Conservation (phyloP, 2,797 vertebrate species). For the Pogonophryne albipinna region DNA sequence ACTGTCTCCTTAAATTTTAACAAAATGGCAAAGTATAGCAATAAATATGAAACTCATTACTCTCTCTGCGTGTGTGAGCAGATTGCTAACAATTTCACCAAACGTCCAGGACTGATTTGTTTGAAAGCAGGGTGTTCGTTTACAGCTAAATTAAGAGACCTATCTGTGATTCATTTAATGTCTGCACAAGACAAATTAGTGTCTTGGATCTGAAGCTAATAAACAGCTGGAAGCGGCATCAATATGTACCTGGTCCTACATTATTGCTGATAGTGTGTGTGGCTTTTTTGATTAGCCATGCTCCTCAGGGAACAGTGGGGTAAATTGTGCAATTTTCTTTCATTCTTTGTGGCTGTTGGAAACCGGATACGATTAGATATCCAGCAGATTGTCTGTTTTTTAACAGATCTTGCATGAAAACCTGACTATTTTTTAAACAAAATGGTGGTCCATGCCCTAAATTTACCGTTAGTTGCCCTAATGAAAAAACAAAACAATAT, state of each 20-base stretch:
- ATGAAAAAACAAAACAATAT: neutral
- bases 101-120: slow-evolving; percentile 55
- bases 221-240: slow-evolving; percentile 59
- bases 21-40: slow-evolving; percentile 18
- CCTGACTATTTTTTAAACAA: slow-evolving; percentile 7
- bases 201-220: slow-evolving; percentile 46
- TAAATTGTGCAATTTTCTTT: slow-evolving; percentile 48
- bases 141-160: slow-evolving; percentile 50
- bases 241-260: slow-evolving; percentile 40
- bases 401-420: neutral
- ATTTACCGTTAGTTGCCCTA: neutral
- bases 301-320: slow-evolving; percentile 27
- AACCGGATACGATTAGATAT: slow-evolving; percentile 21
- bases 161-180: slow-evolving; percentile 55
- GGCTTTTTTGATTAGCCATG: slow-evolving; percentile 58
- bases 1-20: slow-evolving; percentile 9
- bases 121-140: slow-evolving; percentile 53
- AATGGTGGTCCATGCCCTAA: neutral
- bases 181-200: slow-evolving; percentile 58
- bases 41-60: slow-evolving; percentile 42
- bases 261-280: slow-evolving; percentile 52
- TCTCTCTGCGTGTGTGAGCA: slow-evolving; percentile 48
- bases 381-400: neutral
- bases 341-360: slow-evolving; percentile 24
- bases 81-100: slow-evolving; percentile 43